A percentile compares a stretch with the other conserved stretches of the same genome.
Conservation (phyloP, 2,888 invertebrate species). For the Drosophila stalkeri region DNA sequence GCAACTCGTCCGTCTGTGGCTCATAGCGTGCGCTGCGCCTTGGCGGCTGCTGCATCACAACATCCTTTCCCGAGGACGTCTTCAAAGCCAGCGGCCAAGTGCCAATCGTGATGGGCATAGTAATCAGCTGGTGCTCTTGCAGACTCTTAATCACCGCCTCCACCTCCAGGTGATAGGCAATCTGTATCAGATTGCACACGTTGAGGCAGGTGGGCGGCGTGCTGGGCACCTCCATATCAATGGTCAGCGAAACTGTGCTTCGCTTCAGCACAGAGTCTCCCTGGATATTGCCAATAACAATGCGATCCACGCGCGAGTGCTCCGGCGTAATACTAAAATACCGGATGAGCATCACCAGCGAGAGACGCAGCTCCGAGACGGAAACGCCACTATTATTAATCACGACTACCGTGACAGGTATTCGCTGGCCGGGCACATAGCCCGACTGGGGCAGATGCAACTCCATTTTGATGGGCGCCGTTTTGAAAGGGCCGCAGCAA, state of each 20-base stretch:
- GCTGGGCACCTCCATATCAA: conserved; percentile 79
- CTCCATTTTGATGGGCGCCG: conserved; percentile 78
- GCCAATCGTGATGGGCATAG: conserved; percentile 83
- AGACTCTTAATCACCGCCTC: conserved; percentile 71
- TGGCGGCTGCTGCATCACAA: conserved; percentile 68
- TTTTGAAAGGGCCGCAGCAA: conserved; percentile 82
- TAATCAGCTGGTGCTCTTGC: conserved; percentile 74
- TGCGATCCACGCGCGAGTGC: conserved; percentile 73
- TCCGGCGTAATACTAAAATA: conserved; percentile 68
- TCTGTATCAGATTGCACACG: conserved; percentile 79
- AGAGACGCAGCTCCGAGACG: conserved; percentile 71
- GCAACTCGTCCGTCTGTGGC: conserved; percentile 49
- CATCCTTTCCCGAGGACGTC: conserved; percentile 26
- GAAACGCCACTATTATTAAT: conserved; percentile 87
- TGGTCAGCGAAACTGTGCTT: conserved; percentile 67
- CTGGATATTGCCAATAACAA: conserved; percentile 66
- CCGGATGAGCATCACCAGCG: conserved; percentile 78
- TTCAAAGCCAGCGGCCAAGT: conserved; percentile 77
- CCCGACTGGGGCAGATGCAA: conserved; percentile 82
- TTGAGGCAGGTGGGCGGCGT: conserved; percentile 83
- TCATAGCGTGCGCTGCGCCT: conserved; percentile 66
- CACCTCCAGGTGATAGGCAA: conserved; percentile 82
- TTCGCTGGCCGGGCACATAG: conserved; percentile 83
- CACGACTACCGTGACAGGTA: conserved; percentile 85
- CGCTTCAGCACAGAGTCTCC: conserved; percentile 73